Evolutionary conservation across 64 coral and sea anemone genomes (phyloP), one percentile per base, ranked within the genome.

Genomic region (Anthopleura sola): DNA sequence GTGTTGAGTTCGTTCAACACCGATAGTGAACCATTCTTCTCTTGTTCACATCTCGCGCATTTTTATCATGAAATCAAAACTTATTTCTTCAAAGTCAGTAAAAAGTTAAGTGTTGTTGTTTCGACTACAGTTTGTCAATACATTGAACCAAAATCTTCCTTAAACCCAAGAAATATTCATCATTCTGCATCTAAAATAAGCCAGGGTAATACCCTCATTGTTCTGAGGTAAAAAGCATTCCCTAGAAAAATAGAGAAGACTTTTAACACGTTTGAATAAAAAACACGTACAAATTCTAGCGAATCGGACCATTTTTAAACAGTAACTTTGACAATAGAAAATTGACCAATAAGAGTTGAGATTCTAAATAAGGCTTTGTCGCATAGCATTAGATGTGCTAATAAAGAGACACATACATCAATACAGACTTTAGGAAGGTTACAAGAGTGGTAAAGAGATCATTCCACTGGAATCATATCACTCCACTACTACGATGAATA

Each of bases 61-160:
- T 53, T 83, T 96, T 84, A 96, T 90, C 84, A 86, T 47, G 56
- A 15, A 55, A 83, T 83, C 78, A 88, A 88, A 86, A 49, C 68
- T 60, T 60, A 77, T 92, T 60, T 86, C 82, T 86, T 55, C 38
- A 92, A 96, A 96, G 94, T 96, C 94, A 96, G 24, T 37, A 13
- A 31, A 62, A 90, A 96, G 94, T 96, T 96, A 96, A 96, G 90
- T 96, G 84, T 84, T 11, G 39, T 92, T 69, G 87, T 82, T 71
- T 26, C n/a, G 28, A 71, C 31, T 71, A 0, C 66, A 71, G 28
- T 15, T 14, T 71, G 66, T 71, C 66, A 71, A 10, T 71, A 36
- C 26, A 10, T 71, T 71, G 4, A 16, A 33, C 15, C 0, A 33
- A 71, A 32, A 34, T 4, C 24, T 14, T 71, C n/a, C 50, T 88